Evolutionary conservation across 2,797 vertebrate genomes (phyloP).

Genomic region (Acanthornis magna): DNA sequence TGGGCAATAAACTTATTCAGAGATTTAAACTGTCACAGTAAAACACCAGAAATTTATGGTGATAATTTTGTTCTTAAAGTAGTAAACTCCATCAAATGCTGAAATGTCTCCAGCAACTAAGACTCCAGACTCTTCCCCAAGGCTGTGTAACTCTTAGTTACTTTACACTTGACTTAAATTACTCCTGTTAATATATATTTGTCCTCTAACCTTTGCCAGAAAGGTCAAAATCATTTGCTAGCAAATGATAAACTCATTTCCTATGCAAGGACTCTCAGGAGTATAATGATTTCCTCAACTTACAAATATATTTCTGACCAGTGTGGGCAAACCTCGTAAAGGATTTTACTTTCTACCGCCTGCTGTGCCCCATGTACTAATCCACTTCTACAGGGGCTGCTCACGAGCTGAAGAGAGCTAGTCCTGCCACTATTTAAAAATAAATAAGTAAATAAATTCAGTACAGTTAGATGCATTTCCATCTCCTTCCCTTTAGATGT

Average conservation of each 20-base stretch:
- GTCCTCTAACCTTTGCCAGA: slow-evolving; percentile 59
- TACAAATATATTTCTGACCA: slow-evolving; percentile 7
- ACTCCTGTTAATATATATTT: slow-evolving; percentile 44
- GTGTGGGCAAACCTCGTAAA: background rate
- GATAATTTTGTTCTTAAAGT: background rate
- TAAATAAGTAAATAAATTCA: slow-evolving; percentile 45
- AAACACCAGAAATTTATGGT: background rate
- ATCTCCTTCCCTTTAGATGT: background rate
- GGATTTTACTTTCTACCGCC: background rate
- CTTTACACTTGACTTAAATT: slow-evolving; percentile 40
- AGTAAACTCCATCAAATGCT: background rate
- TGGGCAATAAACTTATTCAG: background rate
- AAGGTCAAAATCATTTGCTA: slow-evolving; percentile 60
- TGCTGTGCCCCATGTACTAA: background rate
- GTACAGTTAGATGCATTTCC: background rate
- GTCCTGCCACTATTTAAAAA: slow-evolving; percentile 9
- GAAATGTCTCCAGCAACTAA: background rate
- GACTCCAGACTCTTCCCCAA: slow-evolving; percentile 21
- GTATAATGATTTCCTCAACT: slow-evolving; percentile 47
- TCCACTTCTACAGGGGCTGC: background rate
- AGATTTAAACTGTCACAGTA: background rate
- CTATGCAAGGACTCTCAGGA: slow-evolving; percentile 30
- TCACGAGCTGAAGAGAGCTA: background rate
- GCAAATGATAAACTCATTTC: slow-evolving; percentile 45
- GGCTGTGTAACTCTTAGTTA: slow-evolving; percentile 38